phyloP scores from a whole-genome alignment of 1,140 invertebrate genomes.

The Scaptodrosophila lebanonensis region DNA sequence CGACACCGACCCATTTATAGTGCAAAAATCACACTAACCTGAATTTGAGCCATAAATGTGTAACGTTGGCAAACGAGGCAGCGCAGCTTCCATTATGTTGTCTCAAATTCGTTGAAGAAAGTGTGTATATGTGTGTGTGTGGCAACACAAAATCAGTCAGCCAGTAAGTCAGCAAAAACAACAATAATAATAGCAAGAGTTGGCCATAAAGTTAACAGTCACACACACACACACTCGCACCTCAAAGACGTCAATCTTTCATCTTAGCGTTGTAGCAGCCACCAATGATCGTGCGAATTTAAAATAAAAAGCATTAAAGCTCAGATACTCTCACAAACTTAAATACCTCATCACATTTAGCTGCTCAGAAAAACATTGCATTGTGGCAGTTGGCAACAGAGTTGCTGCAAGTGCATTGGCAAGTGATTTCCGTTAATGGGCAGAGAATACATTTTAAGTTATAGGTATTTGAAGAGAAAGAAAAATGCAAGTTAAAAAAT shows the following conservation, averaged over 20 bases:
- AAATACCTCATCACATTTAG: no score
- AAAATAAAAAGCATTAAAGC: conserved; percentile 36
- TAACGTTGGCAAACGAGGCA: not conserved
- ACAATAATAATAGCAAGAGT: conserved; percentile 7
- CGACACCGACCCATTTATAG: conserved; percentile 51
- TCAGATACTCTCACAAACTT: not conserved
- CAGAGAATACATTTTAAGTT: no score
- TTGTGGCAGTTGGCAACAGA: no score
- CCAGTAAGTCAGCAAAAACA: conserved; percentile 14
- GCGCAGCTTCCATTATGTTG: conserved; percentile 52
- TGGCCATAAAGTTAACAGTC: no score
- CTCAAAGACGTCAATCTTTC: conserved; percentile 28
- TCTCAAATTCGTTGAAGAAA: conserved; percentile 54
- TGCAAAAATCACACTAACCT: conserved; percentile 71
- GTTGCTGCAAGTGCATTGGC: no score
- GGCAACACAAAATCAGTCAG: not conserved
- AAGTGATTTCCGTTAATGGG: no score
- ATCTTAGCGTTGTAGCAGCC: conserved; percentile 6
- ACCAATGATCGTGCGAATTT: conserved; percentile 42
- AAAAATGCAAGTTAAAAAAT: no score
- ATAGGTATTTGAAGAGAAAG: no score
- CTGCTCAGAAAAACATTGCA: no score
- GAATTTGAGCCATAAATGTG: conserved; percentile 66
- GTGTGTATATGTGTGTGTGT: conserved; percentile 6
- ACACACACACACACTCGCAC: no score